phyloP scores from a whole-genome alignment of 2,113 vertebrate species.

The Donacobius atricapilla region DNA sequence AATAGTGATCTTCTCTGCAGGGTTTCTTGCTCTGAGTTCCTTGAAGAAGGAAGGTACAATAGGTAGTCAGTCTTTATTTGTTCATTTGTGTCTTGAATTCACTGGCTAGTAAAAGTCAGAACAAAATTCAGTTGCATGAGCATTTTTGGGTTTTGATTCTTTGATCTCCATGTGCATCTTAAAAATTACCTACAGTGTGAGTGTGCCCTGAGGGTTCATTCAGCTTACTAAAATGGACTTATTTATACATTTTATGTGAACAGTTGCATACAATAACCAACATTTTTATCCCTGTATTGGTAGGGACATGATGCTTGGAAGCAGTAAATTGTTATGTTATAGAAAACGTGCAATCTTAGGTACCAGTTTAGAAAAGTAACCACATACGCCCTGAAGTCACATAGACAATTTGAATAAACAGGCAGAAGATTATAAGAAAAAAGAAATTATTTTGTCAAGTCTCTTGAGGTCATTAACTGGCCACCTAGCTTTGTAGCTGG shows the following conservation, averaged over 20 bases:
- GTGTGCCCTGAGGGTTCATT: background rate
- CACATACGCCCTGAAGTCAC: background rate
- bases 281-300: background rate
- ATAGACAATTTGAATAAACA: background rate
- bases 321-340: background rate
- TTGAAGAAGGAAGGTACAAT: background rate
- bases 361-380: background rate
- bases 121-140: background rate
- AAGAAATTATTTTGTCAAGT: background rate
- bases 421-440: background rate
- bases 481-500: background rate
- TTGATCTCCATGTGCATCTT: background rate
- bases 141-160: background rate
- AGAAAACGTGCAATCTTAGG: background rate
- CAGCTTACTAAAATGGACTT: background rate
- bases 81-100: background rate
- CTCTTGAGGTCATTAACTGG: background rate
- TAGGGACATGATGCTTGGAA: background rate
- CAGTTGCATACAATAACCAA: background rate
- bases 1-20: background rate
- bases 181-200: background rate
- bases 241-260: background rate
- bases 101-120: background rate
- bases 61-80: background rate
- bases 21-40: background rate